Evolutionary conservation across 64 coral and sea anemone genomes (phyloP).

Genomic region (Catalaphyllia jardinei): DNA sequence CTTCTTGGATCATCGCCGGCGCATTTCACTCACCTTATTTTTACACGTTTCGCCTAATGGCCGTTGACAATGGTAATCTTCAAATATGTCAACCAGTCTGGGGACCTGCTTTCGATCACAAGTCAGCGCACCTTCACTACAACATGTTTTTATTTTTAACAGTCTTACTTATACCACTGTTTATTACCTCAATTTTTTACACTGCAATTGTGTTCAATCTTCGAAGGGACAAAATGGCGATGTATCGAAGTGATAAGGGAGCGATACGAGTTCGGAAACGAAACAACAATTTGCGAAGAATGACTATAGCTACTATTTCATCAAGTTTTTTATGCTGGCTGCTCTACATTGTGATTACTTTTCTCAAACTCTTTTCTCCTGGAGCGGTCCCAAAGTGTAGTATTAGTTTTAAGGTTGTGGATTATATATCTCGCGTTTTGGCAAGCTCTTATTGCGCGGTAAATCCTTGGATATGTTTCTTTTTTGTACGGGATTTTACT

Average conservation of each 20-base stretch:
- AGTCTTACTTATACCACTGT: slow-evolving; percentile 25
- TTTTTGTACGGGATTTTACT: neutral
- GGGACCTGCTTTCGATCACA: neutral
- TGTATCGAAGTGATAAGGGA: neutral
- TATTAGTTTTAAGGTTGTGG: neutral
- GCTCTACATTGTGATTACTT: neutral
- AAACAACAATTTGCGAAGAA: slow-evolving; percentile 26
- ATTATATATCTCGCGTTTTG: neutral
- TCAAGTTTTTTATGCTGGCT: slow-evolving; percentile 11
- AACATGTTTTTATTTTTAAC: neutral
- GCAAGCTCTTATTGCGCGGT: slow-evolving; percentile 3
- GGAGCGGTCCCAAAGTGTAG: neutral
- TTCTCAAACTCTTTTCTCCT: neutral
- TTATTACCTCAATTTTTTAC: neutral
- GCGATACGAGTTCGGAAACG: neutral
- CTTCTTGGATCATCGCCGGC: slow-evolving; percentile 31
- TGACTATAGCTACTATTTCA: slow-evolving; percentile 11
- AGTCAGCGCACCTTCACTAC: neutral
- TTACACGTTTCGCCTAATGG: neutral
- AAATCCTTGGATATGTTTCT: neutral
- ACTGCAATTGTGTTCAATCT: neutral
- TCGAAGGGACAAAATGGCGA: slow-evolving; percentile 10
- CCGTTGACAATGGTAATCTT: neutral
- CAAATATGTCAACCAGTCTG: neutral
- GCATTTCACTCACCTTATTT: slow-evolving; percentile 41